phyloP scores from a whole-genome alignment of 92 coral and sea anemone genomes.

The Palythoa grandiflora region DNA sequence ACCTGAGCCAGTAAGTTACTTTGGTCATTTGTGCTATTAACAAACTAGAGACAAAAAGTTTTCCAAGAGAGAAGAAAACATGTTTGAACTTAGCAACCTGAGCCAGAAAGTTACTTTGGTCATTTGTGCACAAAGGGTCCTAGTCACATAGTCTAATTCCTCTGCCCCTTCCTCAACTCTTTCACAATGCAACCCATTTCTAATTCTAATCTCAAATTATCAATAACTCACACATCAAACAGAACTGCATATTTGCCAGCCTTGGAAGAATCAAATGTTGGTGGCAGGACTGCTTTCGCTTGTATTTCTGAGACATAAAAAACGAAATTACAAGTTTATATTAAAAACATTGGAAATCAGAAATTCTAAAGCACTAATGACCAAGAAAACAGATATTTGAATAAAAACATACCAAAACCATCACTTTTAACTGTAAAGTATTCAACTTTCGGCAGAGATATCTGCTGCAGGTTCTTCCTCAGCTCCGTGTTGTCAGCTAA shows the following conservation, averaged over 20 bases:
- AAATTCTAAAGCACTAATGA: not conserved
- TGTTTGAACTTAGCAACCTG: too few relatives aligned
- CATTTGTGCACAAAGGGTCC: too few relatives aligned
- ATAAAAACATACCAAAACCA: conserved; percentile 31
- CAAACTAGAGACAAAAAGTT: too few relatives aligned
- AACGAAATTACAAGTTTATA: not conserved
- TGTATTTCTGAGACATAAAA: conserved; percentile 14
- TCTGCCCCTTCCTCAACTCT: too few relatives aligned
- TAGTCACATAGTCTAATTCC: too few relatives aligned
- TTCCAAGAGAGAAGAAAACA: too few relatives aligned
- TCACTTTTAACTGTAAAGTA: conserved; percentile 41
- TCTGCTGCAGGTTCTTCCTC: conserved; percentile 20
- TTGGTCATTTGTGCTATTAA: too few relatives aligned
- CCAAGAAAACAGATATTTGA: not conserved
- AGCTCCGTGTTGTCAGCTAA: conserved; percentile 18
- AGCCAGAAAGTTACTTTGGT: too few relatives aligned
- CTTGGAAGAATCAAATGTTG: conserved; percentile 15
- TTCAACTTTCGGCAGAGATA: conserved; percentile 40
- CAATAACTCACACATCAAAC: conserved; percentile 40
- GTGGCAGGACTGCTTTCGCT: conserved; percentile 38
- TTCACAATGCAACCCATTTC: too few relatives aligned
- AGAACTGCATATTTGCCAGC: conserved; percentile 26
- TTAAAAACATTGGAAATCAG: not conserved
- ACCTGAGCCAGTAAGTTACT: too few relatives aligned
- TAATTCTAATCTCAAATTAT: too few relatives aligned